Evolutionary conservation across 2,113 vertebrate genomes (phyloP), one percentile per base, ranked within the genome.

Genomic region (Glaucidium brasilianum): DNA sequence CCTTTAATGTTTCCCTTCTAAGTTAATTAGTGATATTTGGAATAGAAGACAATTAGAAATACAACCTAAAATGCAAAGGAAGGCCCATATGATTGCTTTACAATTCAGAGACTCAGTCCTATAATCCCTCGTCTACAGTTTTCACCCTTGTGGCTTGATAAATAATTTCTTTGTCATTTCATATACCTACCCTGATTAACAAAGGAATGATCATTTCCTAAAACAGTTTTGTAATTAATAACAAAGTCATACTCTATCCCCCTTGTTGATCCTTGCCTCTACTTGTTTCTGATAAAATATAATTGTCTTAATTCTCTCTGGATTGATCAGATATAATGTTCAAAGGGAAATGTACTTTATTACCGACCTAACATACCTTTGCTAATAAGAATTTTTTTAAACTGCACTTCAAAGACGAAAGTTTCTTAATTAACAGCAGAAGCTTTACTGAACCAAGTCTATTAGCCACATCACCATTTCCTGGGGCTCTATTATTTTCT

Each of bases 401-500:
- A 94, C 73, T 96, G 41, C 82, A 94, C 95, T 98, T 98, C 96
- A 98, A 96, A 98, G 96, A 97, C 92, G 95, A 97, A 98, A 98
- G 96, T 98, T 98, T 97, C 97, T 97, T 98, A 98, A 98, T 98
- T 98, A 98, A 98, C 93, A 97, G 62, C 91, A 97, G 92, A 97
- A 97, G 92, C 80, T 97, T 97, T 97, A 96, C 96, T 92, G 94
- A 97, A 98, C 89, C 83, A 96, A 97, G 89, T 92, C 93, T 97
- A 95, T 97, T 98, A 94, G 55, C 95, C 92, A 95, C 74, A 97
- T 96, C 96, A 97, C 59, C 35, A 45, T 94, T 98, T 98, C 96
- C 97, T 95, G 73, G 95, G 89, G 96, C 77, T 93, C 67, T 96
- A 80, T 93, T 94, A 94, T 92, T 96, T 96, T 97, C 90, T 97